Evolutionary conservation across 30 jellyfish, hydroid and myxozoan species (phyloP).

Genomic region (Turritopsis rubra): DNA sequence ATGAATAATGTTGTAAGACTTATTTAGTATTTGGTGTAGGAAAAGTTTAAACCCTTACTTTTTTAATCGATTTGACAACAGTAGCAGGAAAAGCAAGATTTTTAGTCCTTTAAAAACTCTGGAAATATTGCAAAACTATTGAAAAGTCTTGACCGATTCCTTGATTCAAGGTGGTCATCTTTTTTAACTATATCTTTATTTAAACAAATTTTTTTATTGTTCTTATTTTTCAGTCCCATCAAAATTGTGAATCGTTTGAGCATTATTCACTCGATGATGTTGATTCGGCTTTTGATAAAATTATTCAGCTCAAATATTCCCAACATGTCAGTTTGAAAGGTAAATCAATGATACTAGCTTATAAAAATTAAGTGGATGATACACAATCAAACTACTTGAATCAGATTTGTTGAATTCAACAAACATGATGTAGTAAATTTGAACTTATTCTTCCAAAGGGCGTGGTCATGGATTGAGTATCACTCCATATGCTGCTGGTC

Average conservation of each 20-base stretch:
- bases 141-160: no score
- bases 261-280: slow-evolving; percentile 92
- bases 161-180: no score
- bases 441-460: slow-evolving; percentile 35
- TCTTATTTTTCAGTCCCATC: slow-evolving; percentile 60
- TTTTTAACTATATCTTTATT: not conserved
- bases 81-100: no score
- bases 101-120: no score
- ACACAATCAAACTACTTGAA: no score
- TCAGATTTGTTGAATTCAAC: no score
- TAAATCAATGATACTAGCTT: slow-evolving; percentile 6
- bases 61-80: no score
- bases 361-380: not conserved
- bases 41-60: no score
- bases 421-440: no score
- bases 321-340: slow-evolving; percentile 96
- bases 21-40: no score
- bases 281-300: slow-evolving; percentile 93
- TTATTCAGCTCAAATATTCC: slow-evolving; percentile 76
- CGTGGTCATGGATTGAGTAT: slow-evolving; percentile 97
- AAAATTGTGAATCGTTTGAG: slow-evolving; percentile 62
- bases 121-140: no score
- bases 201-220: not conserved
- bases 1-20: no score
- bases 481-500: slow-evolving; percentile 99